A percentile compares a stretch with the other conserved stretches of the same genome.
Evolutionary conservation across 2,797 vertebrate species (phyloP).

Genomic region (Bufotes viridis): DNA sequence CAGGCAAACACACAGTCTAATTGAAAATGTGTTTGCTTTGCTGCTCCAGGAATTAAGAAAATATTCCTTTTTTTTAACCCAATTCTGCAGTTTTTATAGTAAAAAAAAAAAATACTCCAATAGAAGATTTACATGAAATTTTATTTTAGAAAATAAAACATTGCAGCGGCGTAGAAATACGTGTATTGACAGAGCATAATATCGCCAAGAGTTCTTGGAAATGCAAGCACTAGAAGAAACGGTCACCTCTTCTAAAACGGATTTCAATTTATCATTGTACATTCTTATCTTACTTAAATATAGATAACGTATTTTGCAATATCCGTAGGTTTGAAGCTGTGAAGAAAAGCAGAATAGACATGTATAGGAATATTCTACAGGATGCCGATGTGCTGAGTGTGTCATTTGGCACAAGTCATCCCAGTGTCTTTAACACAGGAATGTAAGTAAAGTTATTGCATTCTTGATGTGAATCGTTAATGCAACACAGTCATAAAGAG

Average conservation of each 20-base stretch:
- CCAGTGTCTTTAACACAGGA: background rate
- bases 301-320: background rate
- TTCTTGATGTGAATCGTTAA: background rate
- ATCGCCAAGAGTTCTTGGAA: background rate
- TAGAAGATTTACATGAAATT: background rate
- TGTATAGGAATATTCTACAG: background rate
- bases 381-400: background rate
- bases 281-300: background rate
- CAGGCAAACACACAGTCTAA: background rate
- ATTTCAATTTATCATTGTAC: background rate
- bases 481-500: background rate
- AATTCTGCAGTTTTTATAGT: background rate
- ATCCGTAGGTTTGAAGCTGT: background rate
- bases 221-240: background rate
- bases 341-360: background rate
- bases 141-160: slow-evolving; percentile 2
- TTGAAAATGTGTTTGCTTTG: background rate
- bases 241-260: background rate
- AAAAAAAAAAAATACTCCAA: background rate
- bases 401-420: background rate
- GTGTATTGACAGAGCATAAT: background rate
- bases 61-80: background rate
- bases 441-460: background rate
- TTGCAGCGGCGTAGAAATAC: background rate
- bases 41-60: background rate